A percentile compares a stretch with the other conserved stretches of the same genome.
Conservation (phyloP, 1,140 invertebrate genomes). For the Cyphomyrmex costatus region DNA sequence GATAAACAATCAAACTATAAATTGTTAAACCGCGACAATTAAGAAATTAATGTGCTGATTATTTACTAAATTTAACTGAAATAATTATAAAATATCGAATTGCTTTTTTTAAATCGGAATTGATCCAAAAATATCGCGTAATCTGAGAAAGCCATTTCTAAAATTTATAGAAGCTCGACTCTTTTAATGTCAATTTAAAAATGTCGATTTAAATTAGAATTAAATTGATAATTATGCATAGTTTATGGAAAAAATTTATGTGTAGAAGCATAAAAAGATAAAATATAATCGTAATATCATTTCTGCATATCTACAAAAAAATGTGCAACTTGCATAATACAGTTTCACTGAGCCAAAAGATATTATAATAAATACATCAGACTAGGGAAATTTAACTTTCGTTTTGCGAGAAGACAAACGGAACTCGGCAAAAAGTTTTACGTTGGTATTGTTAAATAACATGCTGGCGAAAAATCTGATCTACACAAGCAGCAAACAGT, state of each 20-base stretch:
- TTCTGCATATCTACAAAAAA: background rate
- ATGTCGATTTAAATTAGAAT: background rate
- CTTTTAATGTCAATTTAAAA: constrained; percentile 2
- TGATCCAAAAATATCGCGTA: background rate
- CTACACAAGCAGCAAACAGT: background rate
- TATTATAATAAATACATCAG: background rate
- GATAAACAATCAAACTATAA: constrained; percentile 37
- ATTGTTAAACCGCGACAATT: constrained; percentile 29
- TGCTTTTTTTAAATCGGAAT: background rate
- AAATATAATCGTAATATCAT: background rate
- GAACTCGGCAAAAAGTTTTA: constrained; percentile 23
- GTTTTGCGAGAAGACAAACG: background rate
- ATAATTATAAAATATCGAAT: background rate
- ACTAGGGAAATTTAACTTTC: background rate
- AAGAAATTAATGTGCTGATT: constrained; percentile 22
- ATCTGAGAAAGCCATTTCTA: background rate
- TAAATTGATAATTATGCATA: background rate
- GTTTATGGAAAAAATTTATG: background rate
- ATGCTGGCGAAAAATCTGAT: constrained; percentile 23
- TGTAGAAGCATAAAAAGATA: background rate
- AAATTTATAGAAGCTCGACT: background rate
- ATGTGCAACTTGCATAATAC: background rate
- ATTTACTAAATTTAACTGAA: constrained; percentile 32
- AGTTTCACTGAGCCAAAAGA: background rate
- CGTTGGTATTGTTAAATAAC: constrained; percentile 36